Percentiles rank a stretch among this genome's conserved stretches.
phyloP scores from a whole-genome alignment of 2,113 vertebrate genomes.

The Nerophis lumbriciformis region DNA sequence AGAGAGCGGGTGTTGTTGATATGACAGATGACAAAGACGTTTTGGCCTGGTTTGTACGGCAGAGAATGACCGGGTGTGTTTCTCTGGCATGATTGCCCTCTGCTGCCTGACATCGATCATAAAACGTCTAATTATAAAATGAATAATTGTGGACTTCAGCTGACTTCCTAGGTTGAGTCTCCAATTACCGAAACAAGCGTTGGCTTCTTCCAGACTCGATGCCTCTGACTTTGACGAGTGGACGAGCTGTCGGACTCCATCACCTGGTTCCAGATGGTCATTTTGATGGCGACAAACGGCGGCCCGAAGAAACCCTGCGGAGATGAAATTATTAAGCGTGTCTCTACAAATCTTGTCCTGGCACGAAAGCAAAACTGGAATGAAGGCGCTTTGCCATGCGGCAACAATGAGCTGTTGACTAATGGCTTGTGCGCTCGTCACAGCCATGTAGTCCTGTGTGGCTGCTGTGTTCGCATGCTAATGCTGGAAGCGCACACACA shows the following conservation, averaged over 20 bases:
- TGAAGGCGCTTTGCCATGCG: slow-evolving; percentile 64
- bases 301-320: slow-evolving; percentile 55
- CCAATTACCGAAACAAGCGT: background rate
- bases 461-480: slow-evolving; percentile 51
- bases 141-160: background rate
- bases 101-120: background rate
- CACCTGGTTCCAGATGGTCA: slow-evolving; percentile 71
- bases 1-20: too few relatives aligned
- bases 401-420: slow-evolving; percentile 66
- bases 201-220: slow-evolving; percentile 27
- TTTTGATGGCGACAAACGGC: slow-evolving; percentile 68
- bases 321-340: slow-evolving; percentile 70
- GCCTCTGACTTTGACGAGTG: slow-evolving; percentile 56
- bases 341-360: slow-evolving; percentile 69
- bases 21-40: too few relatives aligned
- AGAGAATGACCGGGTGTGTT: background rate
- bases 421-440: slow-evolving; percentile 62
- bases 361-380: slow-evolving; percentile 69
- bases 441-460: slow-evolving; percentile 52
- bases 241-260: slow-evolving; percentile 53
- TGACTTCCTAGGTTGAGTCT: background rate
- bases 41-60: too few relatives aligned
- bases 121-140: background rate
- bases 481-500: slow-evolving; percentile 34
- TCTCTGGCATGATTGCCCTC: background rate